Base-by-base conservation (phyloP, 2,888 invertebrate genomes). In the Synanthedon formicaeformis region DNA sequence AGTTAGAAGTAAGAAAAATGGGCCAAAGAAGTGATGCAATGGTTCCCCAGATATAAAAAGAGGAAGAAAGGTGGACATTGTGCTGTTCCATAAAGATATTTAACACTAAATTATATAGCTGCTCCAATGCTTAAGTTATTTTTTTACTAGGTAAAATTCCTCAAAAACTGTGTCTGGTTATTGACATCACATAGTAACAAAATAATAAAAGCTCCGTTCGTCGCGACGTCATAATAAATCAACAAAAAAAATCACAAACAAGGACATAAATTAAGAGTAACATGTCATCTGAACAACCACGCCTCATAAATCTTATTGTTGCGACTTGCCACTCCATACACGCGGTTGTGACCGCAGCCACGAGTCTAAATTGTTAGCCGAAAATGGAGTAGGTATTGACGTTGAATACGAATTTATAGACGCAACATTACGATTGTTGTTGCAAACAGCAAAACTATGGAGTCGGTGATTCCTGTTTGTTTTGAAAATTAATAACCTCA, bases 361-460 rank as follows among this genome's bases (percentile, higher is more conserved):
- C 34, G 34, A 34, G 57, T 57, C 56, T 55, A 41, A 51, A 51
- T 57, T 56, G 60, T 59, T 54, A 58, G 52, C 58, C 59, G 58
- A 63, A 56, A 61, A 60, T 59, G 41, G 57, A 57, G 57, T 58
- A 62, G 34, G 62, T 65, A 65, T 66, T 60, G 62, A 62, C 60
- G 56, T 50, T 55, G 53, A 56, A 56, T 58, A 56, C 60, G 59
- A 63, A 64, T 64, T 63, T 64, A 64, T 64, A 60, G 60, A 56
- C 56, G 59, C 55, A 56, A 57, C 62, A 63, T 67, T 66, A 62
- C 59, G 63, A 61, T 60, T 60, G 58, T 61, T 61, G 58, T 51
- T 51, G 53, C 4, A 56, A 34, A 58, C 57, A 55, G 16, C 1
- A 52, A 53, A 51, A 18, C 51, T 5, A 34, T 61, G 52, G 61